Evolutionary conservation across 2,113 vertebrate genomes (phyloP).

Genomic region (Pseudorhombus dupliciocellatus): DNA sequence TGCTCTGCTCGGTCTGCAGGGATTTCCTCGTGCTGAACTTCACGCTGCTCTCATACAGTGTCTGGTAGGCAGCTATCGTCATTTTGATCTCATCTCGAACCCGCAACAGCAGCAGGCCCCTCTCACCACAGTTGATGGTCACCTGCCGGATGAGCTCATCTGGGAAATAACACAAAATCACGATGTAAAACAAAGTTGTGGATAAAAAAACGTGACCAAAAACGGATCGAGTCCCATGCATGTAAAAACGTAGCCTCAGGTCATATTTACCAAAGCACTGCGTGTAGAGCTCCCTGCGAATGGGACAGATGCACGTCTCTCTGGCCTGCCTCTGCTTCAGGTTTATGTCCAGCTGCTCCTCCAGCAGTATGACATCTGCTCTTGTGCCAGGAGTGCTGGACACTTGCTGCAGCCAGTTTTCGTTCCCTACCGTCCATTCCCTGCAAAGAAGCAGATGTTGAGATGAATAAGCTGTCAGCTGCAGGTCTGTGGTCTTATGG

Average conservation of each 20-base stretch:
- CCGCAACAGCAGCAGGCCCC: conserved; percentile 88
- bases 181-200: too few relatives aligned
- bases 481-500: too few relatives aligned
- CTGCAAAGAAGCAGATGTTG: conserved; percentile 65
- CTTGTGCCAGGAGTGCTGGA: conserved; percentile 90
- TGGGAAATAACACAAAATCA: conserved; percentile 47
- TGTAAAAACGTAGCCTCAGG: too few relatives aligned
- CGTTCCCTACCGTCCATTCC: conserved; percentile 86
- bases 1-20: conserved; percentile 86
- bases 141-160: conserved; percentile 96
- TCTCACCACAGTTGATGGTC: conserved; percentile 91
- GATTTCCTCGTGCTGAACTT: conserved; percentile 93
- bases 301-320: conserved; percentile 90
- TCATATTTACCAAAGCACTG: conserved; percentile 90
- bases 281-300: conserved; percentile 91
- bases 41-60: conserved; percentile 88
- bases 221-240: too few relatives aligned
- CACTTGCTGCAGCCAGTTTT: conserved; percentile 91
- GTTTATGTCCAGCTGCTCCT: conserved; percentile 87
- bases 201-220: background rate
- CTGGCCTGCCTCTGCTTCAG: conserved; percentile 89
- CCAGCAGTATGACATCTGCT: conserved; percentile 86
- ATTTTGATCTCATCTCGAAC: conserved; percentile 92
- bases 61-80: conserved; percentile 89
- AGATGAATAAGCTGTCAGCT: background rate